Conservation (phyloP, 2,113 vertebrate genomes). For the Propithecus coquereli region DNA sequence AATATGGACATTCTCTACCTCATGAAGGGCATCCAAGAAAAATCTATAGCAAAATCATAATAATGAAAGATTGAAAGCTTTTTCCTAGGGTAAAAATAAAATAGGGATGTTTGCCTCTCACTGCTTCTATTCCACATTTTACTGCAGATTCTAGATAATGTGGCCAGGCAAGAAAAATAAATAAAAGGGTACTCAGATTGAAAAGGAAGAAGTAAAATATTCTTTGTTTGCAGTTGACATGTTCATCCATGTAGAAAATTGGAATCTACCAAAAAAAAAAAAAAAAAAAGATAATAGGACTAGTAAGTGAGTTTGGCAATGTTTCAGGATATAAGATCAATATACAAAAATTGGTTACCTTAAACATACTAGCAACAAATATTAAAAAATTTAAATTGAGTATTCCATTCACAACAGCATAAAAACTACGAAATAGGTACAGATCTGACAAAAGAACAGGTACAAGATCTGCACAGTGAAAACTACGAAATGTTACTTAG, state of each 20-base stretch:
- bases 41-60: background rate
- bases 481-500: background rate
- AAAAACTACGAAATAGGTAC: background rate
- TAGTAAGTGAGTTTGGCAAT: background rate
- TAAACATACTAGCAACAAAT: background rate
- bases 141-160: background rate
- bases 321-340: background rate
- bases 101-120: background rate
- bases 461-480: background rate
- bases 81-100: background rate
- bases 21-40: too few relatives aligned
- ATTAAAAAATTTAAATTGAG: background rate
- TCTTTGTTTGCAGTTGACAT: too few relatives aligned
- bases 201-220: background rate
- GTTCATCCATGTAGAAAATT: too few relatives aligned
- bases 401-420: background rate
- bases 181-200: background rate
- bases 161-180: background rate
- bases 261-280: too few relatives aligned
- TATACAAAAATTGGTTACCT: background rate
- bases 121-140: background rate
- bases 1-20: too few relatives aligned
- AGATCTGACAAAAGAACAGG: background rate
- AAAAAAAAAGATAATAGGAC: too few relatives aligned
- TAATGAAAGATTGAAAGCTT: background rate